Percentiles rank a stretch among this genome's conserved stretches.
Conservation (phyloP, 2,888 invertebrate species). For the Dione vanillae region DNA sequence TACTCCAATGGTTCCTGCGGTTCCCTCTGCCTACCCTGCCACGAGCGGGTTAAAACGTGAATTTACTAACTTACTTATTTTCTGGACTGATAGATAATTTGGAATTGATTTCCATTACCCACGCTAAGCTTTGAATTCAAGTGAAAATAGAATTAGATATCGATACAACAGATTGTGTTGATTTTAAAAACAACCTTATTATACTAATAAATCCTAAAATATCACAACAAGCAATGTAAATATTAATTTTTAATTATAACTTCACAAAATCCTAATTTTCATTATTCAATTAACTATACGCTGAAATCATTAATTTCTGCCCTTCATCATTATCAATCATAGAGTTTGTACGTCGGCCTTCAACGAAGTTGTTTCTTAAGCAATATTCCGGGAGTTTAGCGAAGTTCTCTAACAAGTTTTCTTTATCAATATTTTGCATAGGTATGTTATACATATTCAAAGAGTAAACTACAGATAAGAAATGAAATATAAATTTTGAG, state of each 20-base stretch:
- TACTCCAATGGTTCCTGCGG: too few relatives aligned
- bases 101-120: too few relatives aligned
- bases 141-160: too few relatives aligned
- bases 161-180: too few relatives aligned
- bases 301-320: slow-evolving; percentile 39
- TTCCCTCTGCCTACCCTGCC: too few relatives aligned
- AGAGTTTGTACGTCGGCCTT: slow-evolving; percentile 37
- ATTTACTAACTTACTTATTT: too few relatives aligned
- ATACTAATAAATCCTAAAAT: neutral
- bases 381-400: slow-evolving; percentile 22
- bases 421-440: slow-evolving; percentile 31
- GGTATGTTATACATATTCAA: neutral
- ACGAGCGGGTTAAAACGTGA: too few relatives aligned
- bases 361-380: slow-evolving; percentile 36
- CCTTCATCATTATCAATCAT: slow-evolving; percentile 44
- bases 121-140: too few relatives aligned
- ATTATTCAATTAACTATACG: slow-evolving; percentile 33
- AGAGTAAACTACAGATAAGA: neutral
- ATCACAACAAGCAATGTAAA: neutral
- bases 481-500: too few relatives aligned
- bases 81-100: too few relatives aligned
- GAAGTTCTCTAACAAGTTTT: slow-evolving; percentile 27
- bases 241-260: slow-evolving; percentile 23
- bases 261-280: slow-evolving; percentile 27
- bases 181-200: too few relatives aligned